These are phyloP conservation scores for Nemoura dubitans DNA, from an alignment of 2,888 invertebrate species.

Conservation along the genomic window DNA sequence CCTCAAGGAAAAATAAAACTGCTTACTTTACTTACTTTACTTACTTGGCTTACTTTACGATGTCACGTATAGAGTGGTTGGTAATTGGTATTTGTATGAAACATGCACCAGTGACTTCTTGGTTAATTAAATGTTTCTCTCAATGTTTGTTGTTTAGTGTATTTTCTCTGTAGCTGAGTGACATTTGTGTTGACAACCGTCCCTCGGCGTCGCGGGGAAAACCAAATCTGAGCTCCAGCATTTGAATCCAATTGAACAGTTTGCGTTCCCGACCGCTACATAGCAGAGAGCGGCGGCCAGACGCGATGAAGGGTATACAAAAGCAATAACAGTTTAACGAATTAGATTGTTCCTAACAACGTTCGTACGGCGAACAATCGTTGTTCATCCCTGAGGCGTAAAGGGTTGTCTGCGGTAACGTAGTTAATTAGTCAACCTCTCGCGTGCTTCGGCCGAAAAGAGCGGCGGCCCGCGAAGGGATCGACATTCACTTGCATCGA, in stretches of 20 bases:
- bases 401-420: background rate
- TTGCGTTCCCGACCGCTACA: background rate
- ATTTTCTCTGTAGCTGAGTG: background rate
- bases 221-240: background rate
- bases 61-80: too few species aligned
- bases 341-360: background rate
- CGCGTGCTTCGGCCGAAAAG: background rate
- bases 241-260: background rate
- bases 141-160: background rate
- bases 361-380: background rate
- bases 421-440: constrained; percentile 9
- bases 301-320: background rate
- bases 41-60: too few species aligned
- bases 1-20: background rate
- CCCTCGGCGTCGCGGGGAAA: background rate
- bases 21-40: too few species aligned
- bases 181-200: background rate
- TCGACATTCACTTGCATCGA: background rate
- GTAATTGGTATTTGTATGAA: too few species aligned
- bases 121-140: background rate
- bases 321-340: background rate
- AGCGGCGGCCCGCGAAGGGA: background rate
- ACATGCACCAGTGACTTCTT: background rate
- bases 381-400: background rate
- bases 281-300: background rate